Percentiles rank a stretch among this genome's conserved stretches.
Evolutionary conservation across 2,113 vertebrate genomes (phyloP).

Genomic region (Entelurus aequoreus): DNA sequence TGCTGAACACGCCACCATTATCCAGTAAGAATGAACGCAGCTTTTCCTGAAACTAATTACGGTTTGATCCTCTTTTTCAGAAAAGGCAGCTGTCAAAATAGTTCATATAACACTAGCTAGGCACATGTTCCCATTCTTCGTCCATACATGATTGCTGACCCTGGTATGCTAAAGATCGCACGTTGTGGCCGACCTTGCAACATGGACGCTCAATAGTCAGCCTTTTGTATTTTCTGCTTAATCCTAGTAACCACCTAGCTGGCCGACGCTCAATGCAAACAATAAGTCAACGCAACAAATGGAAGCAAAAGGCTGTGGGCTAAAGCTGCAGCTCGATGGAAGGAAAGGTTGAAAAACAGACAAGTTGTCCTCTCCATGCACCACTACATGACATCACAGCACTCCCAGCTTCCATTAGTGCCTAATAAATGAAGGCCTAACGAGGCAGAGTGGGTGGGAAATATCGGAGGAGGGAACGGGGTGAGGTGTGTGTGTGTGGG

Average conservation of each 20-base stretch:
- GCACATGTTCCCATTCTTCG: slow-evolving; percentile 38
- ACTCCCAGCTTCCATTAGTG: slow-evolving; percentile 73
- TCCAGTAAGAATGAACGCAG: slow-evolving; percentile 59
- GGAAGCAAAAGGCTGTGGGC: background rate
- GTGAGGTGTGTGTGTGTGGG: background rate
- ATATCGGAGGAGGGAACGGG: slow-evolving; percentile 36
- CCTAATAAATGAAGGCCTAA: slow-evolving; percentile 78
- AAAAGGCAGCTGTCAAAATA: slow-evolving; percentile 75
- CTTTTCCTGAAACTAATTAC: slow-evolving; percentile 63
- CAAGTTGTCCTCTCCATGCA: slow-evolving; percentile 59
- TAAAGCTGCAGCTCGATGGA: slow-evolving; percentile 11
- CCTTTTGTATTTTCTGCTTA: slow-evolving; percentile 16
- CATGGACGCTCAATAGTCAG: slow-evolving; percentile 25
- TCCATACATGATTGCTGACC: slow-evolving; percentile 48
- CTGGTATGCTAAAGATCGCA: slow-evolving; percentile 25
- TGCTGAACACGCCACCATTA: slow-evolving; percentile 67
- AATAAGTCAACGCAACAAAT: slow-evolving; percentile 3
- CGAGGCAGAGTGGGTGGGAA: slow-evolving; percentile 67
- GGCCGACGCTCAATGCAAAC: slow-evolving; percentile 14
- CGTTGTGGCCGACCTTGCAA: slow-evolving; percentile 38
- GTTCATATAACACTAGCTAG: slow-evolving; percentile 43
- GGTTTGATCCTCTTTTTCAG: slow-evolving; percentile 56
- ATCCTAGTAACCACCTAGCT: slow-evolving; percentile 21
- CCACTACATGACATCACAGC: slow-evolving; percentile 71
- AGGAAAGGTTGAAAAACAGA: slow-evolving; percentile 25